Percentiles rank a stretch among this genome's conserved stretches.
phyloP scores from a whole-genome alignment of 2,113 vertebrate species.

The Prinia subflava region DNA sequence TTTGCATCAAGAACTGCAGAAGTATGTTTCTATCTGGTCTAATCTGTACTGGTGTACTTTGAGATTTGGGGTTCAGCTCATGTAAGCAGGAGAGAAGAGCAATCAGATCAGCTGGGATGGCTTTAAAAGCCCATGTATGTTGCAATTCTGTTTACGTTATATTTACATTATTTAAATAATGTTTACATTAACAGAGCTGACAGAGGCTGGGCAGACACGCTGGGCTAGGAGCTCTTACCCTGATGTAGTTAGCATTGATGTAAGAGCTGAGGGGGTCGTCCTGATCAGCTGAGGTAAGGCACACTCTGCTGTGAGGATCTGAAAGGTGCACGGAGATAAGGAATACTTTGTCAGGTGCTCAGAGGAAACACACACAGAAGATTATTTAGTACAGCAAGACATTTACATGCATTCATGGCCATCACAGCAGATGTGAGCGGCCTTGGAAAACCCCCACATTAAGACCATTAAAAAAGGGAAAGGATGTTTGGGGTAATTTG shows the following conservation, averaged over 20 bases:
- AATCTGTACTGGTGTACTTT: not conserved
- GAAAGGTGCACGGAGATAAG: constrained; percentile 52
- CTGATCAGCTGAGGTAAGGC: constrained; percentile 86
- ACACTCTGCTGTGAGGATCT: constrained; percentile 98
- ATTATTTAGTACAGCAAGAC: not conserved
- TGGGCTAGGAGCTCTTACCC: constrained; percentile 75
- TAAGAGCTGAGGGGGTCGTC: constrained; percentile 94
- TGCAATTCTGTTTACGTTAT: not conserved
- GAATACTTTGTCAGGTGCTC: not conserved
- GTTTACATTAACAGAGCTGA: not conserved
- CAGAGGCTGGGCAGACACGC: not conserved
- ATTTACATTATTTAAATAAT: too few species aligned
- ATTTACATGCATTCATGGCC: not conserved
- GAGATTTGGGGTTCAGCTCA: not conserved
- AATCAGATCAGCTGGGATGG: not conserved
- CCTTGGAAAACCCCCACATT: not conserved
- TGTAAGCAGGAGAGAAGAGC: not conserved
- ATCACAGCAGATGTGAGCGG: not conserved
- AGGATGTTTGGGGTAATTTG: not conserved
- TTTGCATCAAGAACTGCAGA: not conserved
- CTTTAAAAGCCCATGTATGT: not conserved
- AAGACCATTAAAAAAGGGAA: not conserved
- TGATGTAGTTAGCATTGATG: constrained; percentile 97
- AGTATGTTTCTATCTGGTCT: not conserved
- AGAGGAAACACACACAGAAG: not conserved